phyloP scores from a whole-genome alignment of 2,888 invertebrate species.

The Zeuzera pyrina region DNA sequence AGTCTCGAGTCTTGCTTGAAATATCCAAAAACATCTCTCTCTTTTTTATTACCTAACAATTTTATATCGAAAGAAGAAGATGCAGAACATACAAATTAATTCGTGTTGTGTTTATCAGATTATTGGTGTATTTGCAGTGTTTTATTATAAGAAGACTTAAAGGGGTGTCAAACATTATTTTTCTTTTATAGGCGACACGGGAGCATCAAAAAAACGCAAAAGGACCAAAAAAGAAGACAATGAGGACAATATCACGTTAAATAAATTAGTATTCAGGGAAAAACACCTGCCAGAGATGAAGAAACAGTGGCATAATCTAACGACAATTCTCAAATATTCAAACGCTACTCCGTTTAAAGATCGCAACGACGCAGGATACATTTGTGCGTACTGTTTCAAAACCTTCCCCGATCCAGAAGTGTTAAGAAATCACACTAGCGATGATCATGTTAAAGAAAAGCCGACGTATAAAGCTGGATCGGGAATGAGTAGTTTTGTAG shows the following conservation, averaged over 20 bases:
- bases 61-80: too few species aligned
- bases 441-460: conserved; percentile 48
- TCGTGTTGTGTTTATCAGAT: too few species aligned
- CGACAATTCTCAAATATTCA: conserved; percentile 47
- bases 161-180: conserved; percentile 56
- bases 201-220: conserved; percentile 47
- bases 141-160: conserved; percentile 12
- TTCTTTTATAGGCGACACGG: conserved; percentile 66
- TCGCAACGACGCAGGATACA: conserved; percentile 56
- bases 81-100: too few species aligned
- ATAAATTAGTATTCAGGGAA: conserved; percentile 33
- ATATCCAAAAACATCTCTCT: too few species aligned
- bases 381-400: conserved; percentile 60
- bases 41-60: too few species aligned
- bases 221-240: conserved; percentile 43
- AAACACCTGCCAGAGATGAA: conserved; percentile 51
- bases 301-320: conserved; percentile 63
- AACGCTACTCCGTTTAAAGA: conserved; percentile 62
- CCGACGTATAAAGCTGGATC: conserved; percentile 52
- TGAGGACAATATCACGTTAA: conserved; percentile 25
- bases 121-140: too few species aligned
- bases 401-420: conserved; percentile 45
- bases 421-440: conserved; percentile 42
- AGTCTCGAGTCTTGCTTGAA: too few species aligned
- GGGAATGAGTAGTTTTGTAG: conserved; percentile 54